A percentile compares a stretch with the other conserved stretches of the same genome.
phyloP scores from a whole-genome alignment of 1,140 invertebrate species.

The Pemphigus obesinymphae region DNA sequence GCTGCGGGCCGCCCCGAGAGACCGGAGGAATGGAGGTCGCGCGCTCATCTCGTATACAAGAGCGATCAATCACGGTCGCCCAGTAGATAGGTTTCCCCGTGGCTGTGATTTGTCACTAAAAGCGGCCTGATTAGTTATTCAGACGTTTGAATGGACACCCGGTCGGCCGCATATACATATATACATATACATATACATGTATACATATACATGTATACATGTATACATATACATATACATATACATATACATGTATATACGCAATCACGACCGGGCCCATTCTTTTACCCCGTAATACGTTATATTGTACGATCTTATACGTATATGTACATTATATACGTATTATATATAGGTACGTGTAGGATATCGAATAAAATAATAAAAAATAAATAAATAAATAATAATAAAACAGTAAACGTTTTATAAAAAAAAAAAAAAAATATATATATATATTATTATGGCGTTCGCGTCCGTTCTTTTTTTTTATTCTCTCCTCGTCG shows the following conservation, averaged over 20 bases:
- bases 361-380: neutral
- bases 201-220: neutral
- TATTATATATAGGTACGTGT: neutral
- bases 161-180: neutral
- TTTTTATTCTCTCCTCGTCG: neutral
- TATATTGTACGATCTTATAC: neutral
- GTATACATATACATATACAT: neutral
- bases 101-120: constrained; percentile 40
- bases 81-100: neutral
- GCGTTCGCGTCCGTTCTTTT: neutral
- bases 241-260: neutral
- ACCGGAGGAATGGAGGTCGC: constrained; percentile 1
- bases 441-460: no score
- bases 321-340: neutral
- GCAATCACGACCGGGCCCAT: neutral
- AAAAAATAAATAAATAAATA: neutral
- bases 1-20: no score
- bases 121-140: constrained; percentile 41
- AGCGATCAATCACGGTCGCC: constrained; percentile 12
- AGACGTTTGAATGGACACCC: constrained; percentile 41
- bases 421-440: neutral
- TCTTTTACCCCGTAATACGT: constrained; percentile 15
- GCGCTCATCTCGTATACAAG: constrained; percentile 16
- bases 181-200: neutral
- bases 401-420: neutral